phyloP scores from a whole-genome alignment of 2,113 vertebrate species.

The Cheilinus undulatus region DNA sequence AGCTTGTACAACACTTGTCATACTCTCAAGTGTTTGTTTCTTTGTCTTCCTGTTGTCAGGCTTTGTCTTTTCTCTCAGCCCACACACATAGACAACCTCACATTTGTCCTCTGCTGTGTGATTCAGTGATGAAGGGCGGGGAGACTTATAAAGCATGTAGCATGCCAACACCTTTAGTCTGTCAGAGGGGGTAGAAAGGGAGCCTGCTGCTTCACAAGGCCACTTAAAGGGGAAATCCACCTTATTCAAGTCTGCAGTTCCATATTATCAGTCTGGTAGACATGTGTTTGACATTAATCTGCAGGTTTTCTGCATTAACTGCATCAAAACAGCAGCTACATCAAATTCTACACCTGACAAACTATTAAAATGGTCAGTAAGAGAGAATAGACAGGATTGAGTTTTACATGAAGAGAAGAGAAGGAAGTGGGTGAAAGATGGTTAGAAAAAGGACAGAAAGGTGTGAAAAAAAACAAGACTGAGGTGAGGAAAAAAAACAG shows the following conservation, averaged over 20 bases:
- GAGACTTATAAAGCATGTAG: background rate
- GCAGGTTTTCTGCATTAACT: no score
- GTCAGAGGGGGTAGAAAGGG: constrained; percentile 18
- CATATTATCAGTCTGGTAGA: background rate
- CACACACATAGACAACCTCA: constrained; percentile 39
- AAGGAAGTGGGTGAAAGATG: background rate
- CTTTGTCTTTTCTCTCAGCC: constrained; percentile 19
- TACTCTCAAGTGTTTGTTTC: background rate
- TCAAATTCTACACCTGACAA: background rate
- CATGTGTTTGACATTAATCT: background rate
- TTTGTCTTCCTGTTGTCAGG: background rate
- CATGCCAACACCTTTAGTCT: constrained; percentile 39
- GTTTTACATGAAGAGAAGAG: background rate
- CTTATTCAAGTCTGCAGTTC: background rate
- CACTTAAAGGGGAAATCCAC: constrained; percentile 1
- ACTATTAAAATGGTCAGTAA: background rate
- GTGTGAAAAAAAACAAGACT: background rate
- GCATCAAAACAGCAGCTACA: constrained; percentile 1
- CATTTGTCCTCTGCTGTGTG: constrained; percentile 31
- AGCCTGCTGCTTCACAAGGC: background rate
- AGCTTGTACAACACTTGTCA: background rate
- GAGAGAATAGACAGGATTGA: no score
- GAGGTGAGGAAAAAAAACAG: background rate
- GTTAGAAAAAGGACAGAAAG: background rate
- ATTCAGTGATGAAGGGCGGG: constrained; percentile 26